Percentiles rank a stretch among this genome's conserved stretches.
These are phyloP conservation scores for Crocallis elinguaria DNA, from an alignment of 2,888 invertebrate species.

Conservation along the genomic window DNA sequence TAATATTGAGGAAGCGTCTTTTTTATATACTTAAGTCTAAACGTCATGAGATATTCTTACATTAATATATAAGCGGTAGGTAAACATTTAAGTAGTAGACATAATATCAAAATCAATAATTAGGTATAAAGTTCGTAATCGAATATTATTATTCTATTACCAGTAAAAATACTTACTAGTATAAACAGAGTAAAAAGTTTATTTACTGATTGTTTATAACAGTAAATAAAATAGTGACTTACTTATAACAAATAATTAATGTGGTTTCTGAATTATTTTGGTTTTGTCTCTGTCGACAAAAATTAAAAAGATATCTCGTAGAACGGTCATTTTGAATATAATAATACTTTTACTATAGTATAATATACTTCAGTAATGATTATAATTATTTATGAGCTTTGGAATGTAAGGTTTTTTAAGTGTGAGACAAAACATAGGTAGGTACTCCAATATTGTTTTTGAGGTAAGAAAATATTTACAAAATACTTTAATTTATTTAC, in stretches of 20 bases:
- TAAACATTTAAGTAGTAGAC: not conserved
- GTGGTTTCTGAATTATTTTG: not conserved
- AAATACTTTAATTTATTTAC: constrained; percentile 24
- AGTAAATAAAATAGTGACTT: constrained; percentile 16
- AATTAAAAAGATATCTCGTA: no score
- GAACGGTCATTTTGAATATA: no score
- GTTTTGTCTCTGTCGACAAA: constrained; percentile 17
- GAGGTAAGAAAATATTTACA: constrained; percentile 18
- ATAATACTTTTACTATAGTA: not conserved
- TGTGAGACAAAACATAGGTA: constrained; percentile 21
- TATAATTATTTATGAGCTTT: not conserved
- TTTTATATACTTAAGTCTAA: constrained; percentile 2
- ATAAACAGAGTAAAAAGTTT: no score
- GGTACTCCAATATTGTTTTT: not conserved
- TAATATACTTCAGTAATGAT: not conserved
- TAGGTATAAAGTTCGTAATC: not conserved
- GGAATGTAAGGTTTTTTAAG: not conserved
- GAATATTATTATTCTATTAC: no score
- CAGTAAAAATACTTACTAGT: no score
- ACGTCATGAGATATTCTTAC: constrained; percentile 12
- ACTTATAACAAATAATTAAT: constrained; percentile 3
- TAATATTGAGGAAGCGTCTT: constrained; percentile 13
- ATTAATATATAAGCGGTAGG: constrained; percentile 3
- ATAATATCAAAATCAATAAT: constrained; percentile 10
- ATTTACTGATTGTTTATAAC: constrained; percentile 16